These are phyloP conservation scores for Tokudaia tokunoshimensis DNA, from an alignment of 2,797 vertebrate genomes.

Conservation along the genomic window DNA sequence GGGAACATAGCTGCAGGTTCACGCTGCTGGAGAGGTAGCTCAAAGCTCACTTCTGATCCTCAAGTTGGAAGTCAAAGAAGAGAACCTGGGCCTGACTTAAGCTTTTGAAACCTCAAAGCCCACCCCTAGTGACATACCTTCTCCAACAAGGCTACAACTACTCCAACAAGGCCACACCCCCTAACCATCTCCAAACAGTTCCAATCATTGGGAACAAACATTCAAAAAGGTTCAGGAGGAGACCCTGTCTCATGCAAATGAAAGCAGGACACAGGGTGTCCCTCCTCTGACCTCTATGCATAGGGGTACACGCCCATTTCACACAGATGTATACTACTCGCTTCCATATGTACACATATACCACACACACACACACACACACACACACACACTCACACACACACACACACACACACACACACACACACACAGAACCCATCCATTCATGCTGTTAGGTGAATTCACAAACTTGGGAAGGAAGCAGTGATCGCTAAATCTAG, in stretches of 20 bases:
- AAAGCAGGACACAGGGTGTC: neutral
- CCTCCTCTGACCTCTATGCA: neutral
- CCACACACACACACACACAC: neutral
- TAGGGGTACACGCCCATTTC: neutral
- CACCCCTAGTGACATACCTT: neutral
- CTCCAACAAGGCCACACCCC: neutral
- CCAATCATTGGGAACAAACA: neutral
- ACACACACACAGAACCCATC: neutral
- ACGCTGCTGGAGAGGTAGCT: neutral
- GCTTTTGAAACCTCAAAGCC: neutral
- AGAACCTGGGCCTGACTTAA: neutral
- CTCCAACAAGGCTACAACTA: neutral
- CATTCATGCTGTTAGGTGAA: neutral
- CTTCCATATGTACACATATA: neutral
- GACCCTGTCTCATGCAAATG: neutral
- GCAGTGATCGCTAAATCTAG: neutral
- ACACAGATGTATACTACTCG: neutral
- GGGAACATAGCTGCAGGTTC: neutral
- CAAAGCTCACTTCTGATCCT: neutral
- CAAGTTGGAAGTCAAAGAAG: neutral
- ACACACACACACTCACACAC: neutral
- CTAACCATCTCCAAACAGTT: neutral
- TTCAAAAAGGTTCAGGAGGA: neutral
- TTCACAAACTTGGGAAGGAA: constrained; percentile 13
- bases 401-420: neutral